Percentiles rank a stretch among this genome's conserved stretches.
Conservation (phyloP, 2,113 vertebrate species). For the Ariopsis seemanni region DNA sequence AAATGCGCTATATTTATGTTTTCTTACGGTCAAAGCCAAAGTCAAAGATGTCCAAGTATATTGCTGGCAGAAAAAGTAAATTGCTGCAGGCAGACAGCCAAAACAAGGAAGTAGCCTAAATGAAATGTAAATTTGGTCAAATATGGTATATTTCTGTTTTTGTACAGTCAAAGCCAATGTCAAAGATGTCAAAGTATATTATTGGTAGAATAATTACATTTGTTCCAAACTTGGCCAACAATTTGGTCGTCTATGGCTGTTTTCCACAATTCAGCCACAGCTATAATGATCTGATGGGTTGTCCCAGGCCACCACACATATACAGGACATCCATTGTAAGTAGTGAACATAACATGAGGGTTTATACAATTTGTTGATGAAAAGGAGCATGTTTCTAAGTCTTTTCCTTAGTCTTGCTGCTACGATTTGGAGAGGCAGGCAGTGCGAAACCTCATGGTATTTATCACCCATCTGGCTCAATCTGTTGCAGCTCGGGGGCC, state of each 20-base stretch:
- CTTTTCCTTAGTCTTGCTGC: neutral
- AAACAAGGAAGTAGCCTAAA: neutral
- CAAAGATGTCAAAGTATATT: neutral
- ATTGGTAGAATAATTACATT: neutral
- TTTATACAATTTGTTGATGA: neutral
- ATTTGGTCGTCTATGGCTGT: neutral
- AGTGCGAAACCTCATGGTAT: constrained; percentile 71
- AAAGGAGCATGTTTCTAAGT: neutral
- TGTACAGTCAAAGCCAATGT: neutral
- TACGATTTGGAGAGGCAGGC: constrained; percentile 24
- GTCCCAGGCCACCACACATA: neutral
- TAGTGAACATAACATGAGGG: neutral
- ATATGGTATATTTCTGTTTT: neutral
- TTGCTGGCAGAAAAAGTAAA: neutral
- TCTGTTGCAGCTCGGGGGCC: constrained; percentile 72
- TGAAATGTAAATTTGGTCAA: neutral
- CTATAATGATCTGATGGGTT: neutral
- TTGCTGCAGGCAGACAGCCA: constrained; percentile 5
- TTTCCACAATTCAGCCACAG: neutral
- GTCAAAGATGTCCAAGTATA: neutral
- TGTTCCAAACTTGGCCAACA: neutral
- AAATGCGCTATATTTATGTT: neutral
- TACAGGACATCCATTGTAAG: neutral
- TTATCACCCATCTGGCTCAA: constrained; percentile 54
- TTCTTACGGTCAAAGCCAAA: neutral